These are phyloP conservation scores for Trichosurus vulpecula DNA, from an alignment of 2,797 vertebrate genomes.

Conservation along the genomic window DNA sequence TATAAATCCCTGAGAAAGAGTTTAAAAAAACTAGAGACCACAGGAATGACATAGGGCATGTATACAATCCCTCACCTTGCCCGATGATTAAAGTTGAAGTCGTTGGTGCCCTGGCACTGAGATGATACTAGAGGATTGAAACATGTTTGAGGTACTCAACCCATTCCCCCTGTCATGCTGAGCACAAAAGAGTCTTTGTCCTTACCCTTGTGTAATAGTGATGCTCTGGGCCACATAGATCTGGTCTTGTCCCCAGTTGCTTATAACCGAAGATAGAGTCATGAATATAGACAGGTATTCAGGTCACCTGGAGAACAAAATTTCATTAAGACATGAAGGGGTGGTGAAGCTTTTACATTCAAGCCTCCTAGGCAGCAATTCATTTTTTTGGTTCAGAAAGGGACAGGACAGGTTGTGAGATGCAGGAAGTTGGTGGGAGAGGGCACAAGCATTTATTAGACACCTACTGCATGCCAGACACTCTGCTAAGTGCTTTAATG, in stretches of 20 bases:
- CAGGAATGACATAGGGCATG: background rate
- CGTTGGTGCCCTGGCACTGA: background rate
- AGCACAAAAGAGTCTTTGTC: background rate
- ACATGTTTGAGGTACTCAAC: background rate
- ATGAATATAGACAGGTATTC: background rate
- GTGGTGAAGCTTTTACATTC: background rate
- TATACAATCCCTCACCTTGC: background rate
- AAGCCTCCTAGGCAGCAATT: background rate
- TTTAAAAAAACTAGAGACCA: background rate
- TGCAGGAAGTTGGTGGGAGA: background rate
- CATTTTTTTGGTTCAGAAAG: background rate
- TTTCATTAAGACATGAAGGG: background rate
- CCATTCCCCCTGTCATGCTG: background rate
- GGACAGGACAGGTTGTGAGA: background rate
- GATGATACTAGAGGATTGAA: background rate
- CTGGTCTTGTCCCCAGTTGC: background rate
- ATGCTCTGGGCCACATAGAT: background rate
- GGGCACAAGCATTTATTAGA: background rate
- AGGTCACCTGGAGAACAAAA: background rate
- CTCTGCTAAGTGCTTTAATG: background rate
- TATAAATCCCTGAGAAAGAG: background rate
- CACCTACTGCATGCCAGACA: background rate
- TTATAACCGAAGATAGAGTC: background rate
- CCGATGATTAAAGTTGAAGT: background rate
- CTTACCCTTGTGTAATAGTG: background rate